A percentile compares a stretch with the other conserved stretches of the same genome.
Conservation (phyloP, 2,797 vertebrate genomes). For the Mormyrus proboscirostris region DNA sequence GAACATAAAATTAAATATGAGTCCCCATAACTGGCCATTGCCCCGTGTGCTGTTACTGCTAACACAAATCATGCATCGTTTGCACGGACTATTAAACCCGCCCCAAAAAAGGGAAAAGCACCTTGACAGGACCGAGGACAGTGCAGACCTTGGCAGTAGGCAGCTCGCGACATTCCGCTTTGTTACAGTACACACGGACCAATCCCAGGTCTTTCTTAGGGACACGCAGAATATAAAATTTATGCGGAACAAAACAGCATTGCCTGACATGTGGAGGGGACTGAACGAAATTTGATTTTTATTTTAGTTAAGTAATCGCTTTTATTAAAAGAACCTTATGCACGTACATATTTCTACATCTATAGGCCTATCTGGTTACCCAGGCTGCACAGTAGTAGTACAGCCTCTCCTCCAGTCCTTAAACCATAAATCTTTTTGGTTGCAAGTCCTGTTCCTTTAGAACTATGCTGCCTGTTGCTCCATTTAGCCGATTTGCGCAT, state of each 20-base stretch:
- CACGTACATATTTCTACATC: constrained; percentile 1
- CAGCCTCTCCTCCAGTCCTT: neutral
- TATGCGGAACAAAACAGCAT: neutral
- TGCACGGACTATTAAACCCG: constrained; percentile 18
- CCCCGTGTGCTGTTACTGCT: constrained; percentile 14
- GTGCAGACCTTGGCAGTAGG: neutral
- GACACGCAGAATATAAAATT: neutral
- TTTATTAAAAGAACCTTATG: neutral
- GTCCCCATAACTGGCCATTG: constrained; percentile 13
- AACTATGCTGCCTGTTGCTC: neutral
- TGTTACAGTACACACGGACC: neutral
- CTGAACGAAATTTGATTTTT: neutral
- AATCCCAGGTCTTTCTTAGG: neutral
- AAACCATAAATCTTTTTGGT: neutral
- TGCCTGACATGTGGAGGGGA: neutral
- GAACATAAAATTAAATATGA: constrained; percentile 23
- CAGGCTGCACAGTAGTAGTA: neutral
- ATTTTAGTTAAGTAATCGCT: neutral
- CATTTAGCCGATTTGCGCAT: neutral
- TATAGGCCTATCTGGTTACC: neutral
- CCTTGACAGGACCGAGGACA: constrained; percentile 20
- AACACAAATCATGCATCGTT: constrained; percentile 20
- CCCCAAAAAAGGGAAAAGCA: constrained; percentile 26
- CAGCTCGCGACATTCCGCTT: neutral
- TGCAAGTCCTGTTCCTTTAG: neutral